phyloP scores from a whole-genome alignment of 2,888 invertebrate genomes.

The Odontothrips loti region DNA sequence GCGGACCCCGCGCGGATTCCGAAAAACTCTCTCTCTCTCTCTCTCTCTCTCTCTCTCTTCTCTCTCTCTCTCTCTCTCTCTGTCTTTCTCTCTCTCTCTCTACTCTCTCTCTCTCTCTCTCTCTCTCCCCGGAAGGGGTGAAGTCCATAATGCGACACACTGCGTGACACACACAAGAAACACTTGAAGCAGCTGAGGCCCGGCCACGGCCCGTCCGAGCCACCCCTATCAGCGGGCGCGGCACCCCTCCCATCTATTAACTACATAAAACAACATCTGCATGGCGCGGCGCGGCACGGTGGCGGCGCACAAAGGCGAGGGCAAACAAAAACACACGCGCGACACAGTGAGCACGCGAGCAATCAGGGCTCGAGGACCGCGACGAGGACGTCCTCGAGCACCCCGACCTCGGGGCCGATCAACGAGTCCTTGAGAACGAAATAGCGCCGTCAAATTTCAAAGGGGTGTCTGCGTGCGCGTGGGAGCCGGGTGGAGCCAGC shows the following conservation, averaged over 20 bases:
- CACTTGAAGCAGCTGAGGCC: too few species aligned
- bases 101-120: conserved; percentile 16
- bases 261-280: conserved; percentile 23
- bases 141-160: not conserved
- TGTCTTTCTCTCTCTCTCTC: conserved; percentile 9
- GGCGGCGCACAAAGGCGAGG: not conserved
- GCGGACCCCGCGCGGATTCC: too few species aligned
- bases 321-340: conserved; percentile 9
- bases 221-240: not conserved
- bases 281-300: not conserved
- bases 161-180: too few species aligned
- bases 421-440: not conserved
- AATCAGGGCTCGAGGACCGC: not conserved
- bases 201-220: not conserved
- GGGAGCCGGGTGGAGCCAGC: too few species aligned
- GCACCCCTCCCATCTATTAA: not conserved
- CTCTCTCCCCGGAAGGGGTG: not conserved
- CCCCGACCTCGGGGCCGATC: not conserved
- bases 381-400: not conserved
- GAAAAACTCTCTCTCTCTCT: conserved; percentile 3
- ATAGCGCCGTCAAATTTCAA: not conserved
- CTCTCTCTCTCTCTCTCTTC: not conserved
- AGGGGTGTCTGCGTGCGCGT: not conserved
- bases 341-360: conserved; percentile 7
- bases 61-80: conserved; percentile 21